These are phyloP conservation scores for Stegostoma tigrinum DNA, from an alignment of 2,113 vertebrate genomes.

Conservation along the genomic window DNA sequence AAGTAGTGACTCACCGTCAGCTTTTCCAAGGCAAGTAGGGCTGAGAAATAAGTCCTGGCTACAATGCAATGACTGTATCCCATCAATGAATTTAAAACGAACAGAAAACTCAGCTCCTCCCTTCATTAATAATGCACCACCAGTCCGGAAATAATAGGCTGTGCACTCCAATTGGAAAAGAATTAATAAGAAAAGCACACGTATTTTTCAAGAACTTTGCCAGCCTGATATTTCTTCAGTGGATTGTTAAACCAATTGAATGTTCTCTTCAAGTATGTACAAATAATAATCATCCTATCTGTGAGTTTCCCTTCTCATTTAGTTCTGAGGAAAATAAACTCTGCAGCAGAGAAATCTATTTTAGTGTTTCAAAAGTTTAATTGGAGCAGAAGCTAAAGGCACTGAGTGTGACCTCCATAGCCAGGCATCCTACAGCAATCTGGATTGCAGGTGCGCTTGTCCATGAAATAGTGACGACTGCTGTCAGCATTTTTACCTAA, in stretches of 20 bases:
- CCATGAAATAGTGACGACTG: not conserved
- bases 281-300: not conserved
- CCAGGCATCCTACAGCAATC: not conserved
- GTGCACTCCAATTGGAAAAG: too few relatives aligned
- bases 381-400: not conserved
- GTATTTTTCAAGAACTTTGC: not conserved
- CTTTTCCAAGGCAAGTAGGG: not conserved
- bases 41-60: not conserved
- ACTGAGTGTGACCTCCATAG: not conserved
- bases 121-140: not conserved
- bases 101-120: not conserved
- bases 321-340: not conserved
- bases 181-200: not conserved
- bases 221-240: not conserved
- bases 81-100: not conserved
- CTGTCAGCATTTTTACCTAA: constrained; percentile 16
- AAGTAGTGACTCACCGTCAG: not conserved
- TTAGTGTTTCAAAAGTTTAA: not conserved
- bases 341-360: not conserved
- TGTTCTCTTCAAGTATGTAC: not conserved
- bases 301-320: not conserved
- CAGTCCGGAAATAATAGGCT: not conserved
- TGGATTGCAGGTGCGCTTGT: not conserved
- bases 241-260: not conserved
- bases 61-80: not conserved